A percentile compares a stretch with the other conserved stretches of the same genome.
phyloP scores from a whole-genome alignment of 2,888 invertebrate species.

The Resseliella maxima region DNA sequence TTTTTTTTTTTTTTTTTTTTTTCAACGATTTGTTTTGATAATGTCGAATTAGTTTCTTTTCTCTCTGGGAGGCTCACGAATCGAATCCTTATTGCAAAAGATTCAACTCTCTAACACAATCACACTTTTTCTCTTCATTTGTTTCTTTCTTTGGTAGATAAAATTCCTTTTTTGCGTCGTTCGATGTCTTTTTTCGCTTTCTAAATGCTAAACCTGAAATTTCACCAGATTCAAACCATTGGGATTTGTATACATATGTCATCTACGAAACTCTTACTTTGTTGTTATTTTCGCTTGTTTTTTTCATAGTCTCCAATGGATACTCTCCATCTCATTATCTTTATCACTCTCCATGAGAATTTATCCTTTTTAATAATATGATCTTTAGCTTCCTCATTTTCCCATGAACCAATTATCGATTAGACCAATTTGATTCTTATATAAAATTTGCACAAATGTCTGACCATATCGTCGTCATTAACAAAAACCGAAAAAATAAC shows the following conservation, averaged over 20 bases:
- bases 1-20: not conserved
- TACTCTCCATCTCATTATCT: too few species aligned
- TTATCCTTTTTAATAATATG: too few species aligned
- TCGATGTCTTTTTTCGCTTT: not conserved
- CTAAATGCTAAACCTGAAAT: not conserved
- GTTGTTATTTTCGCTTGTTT: too few species aligned
- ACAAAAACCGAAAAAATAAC: not conserved
- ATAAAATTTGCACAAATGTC: not conserved
- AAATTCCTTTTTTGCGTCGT: too few species aligned
- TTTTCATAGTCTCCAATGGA: too few species aligned
- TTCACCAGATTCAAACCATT: not conserved
- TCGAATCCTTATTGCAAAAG: too few species aligned
- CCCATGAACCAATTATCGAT: not conserved
- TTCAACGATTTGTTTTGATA: constrained; percentile 1
- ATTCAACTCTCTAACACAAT: too few species aligned
- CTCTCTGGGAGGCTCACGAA: constrained; percentile 5
- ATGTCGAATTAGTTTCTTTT: constrained; percentile 19
- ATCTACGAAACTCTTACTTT: too few species aligned
- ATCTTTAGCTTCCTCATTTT: not conserved
- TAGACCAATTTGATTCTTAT: not conserved
- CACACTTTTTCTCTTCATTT: too few species aligned
- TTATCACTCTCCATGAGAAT: too few species aligned
- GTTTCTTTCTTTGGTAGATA: too few species aligned
- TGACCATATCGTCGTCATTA: not conserved
- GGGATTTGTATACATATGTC: not conserved